Conservation (phyloP, 2,113 vertebrate genomes). For the Leucoraja erinaceus region DNA sequence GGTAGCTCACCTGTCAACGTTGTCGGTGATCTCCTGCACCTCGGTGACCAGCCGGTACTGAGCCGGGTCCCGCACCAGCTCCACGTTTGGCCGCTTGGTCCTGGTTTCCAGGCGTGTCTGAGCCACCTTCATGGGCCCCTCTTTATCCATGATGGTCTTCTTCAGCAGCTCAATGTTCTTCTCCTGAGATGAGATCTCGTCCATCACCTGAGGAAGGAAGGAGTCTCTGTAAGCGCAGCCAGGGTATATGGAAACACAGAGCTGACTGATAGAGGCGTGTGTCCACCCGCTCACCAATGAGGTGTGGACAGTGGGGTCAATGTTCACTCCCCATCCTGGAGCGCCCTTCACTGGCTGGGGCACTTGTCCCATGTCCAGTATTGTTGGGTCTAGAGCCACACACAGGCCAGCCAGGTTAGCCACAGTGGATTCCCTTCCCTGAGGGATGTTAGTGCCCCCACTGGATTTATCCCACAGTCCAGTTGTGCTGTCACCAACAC, state of each 20-base stretch:
- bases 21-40: constrained; percentile 63
- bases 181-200: constrained; percentile 67
- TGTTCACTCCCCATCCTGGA: not conserved
- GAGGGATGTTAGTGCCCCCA: no score
- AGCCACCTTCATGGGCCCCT: constrained; percentile 64
- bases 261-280: no score
- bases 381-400: no score
- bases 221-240: not conserved
- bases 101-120: constrained; percentile 65
- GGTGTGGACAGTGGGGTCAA: no score
- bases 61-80: constrained; percentile 66
- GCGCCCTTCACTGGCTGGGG: not conserved
- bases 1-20: constrained; percentile 62
- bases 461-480: no score
- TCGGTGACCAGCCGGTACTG: constrained; percentile 68
- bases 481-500: no score
- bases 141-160: constrained; percentile 65
- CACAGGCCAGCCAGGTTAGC: not conserved
- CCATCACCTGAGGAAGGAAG: constrained; percentile 61
- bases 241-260: not conserved
- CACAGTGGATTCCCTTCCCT: not conserved
- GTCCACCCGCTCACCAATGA: no score
- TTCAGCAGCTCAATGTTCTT: constrained; percentile 63
- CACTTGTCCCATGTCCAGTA: no score
- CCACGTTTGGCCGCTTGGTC: constrained; percentile 63